Percentiles rank a stretch among this genome's conserved stretches.
Conservation (phyloP, 2,797 vertebrate species). For the Melanitta fusca region DNA sequence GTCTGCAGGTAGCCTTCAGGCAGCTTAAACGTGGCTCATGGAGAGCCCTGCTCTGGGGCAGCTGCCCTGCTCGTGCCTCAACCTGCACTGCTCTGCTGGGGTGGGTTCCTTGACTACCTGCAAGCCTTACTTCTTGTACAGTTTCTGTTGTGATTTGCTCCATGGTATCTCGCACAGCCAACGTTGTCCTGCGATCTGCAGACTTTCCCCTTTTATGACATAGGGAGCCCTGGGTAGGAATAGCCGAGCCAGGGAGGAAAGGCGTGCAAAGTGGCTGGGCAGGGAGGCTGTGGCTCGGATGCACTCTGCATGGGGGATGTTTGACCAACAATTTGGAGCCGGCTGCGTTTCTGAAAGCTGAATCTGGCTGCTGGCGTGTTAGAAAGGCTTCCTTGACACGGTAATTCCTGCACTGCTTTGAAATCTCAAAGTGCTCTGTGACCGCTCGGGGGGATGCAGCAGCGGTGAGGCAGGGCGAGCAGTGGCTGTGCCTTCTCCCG, state of each 20-base stretch:
- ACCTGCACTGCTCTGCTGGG: background rate
- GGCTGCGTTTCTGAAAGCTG: background rate
- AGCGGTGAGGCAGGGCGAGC: background rate
- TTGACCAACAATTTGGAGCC: background rate
- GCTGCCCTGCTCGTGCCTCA: background rate
- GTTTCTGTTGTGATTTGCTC: background rate
- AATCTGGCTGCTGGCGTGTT: background rate
- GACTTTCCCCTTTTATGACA: background rate
- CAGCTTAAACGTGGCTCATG: background rate
- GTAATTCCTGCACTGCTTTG: background rate
- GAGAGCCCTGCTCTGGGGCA: background rate
- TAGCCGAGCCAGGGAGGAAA: background rate
- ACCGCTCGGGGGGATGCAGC: background rate
- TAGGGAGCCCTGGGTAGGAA: background rate
- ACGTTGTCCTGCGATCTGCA: background rate
- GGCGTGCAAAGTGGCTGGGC: background rate
- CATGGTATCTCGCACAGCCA: fast-evolving
- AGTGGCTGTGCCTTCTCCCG: background rate
- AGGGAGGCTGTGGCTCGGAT: background rate
- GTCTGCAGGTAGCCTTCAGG: background rate
- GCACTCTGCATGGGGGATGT: background rate
- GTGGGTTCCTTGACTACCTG: background rate
- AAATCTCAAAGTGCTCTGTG: background rate
- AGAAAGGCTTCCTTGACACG: background rate
- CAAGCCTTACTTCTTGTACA: background rate